Percentiles rank a stretch among this genome's conserved stretches.
These are phyloP conservation scores for Tenthredo notha DNA, from an alignment of 2,888 invertebrate species.

Conservation along the genomic window DNA sequence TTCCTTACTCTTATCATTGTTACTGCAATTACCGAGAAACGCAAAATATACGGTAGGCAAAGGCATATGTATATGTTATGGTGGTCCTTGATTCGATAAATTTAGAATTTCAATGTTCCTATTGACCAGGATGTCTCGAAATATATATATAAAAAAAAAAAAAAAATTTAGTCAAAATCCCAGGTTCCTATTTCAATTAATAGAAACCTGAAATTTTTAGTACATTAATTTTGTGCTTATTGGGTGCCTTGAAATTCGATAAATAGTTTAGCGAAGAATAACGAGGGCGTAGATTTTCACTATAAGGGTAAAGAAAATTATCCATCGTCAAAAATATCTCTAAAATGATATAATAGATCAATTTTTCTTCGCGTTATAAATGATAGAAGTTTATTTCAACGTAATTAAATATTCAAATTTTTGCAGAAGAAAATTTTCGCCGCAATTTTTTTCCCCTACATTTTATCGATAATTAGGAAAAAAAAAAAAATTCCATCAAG, in stretches of 20 bases:
- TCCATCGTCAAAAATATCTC: neutral
- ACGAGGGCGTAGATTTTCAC: neutral
- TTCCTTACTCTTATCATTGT: slow-evolving; percentile 26
- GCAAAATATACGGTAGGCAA: neutral
- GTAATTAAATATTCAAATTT: neutral
- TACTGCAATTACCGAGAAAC: neutral
- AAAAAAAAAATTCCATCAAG: neutral
- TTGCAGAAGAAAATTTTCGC: neutral
- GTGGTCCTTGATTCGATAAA: no score
- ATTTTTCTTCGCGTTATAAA: neutral
- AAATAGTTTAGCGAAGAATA: neutral
- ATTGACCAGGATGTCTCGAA: no score
- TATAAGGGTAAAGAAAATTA: neutral
- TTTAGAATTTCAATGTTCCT: no score
- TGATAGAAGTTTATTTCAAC: neutral
- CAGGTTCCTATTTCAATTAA: no score
- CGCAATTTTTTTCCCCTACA: neutral
- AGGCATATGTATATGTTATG: no score
- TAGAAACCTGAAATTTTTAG: no score
- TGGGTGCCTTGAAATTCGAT: no score
- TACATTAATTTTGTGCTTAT: no score
- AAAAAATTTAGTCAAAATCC: no score
- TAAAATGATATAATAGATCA: neutral
- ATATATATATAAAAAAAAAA: no score
- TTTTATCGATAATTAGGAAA: neutral